phyloP scores from a whole-genome alignment of 2,888 invertebrate genomes.

The Pterostichus madidus region DNA sequence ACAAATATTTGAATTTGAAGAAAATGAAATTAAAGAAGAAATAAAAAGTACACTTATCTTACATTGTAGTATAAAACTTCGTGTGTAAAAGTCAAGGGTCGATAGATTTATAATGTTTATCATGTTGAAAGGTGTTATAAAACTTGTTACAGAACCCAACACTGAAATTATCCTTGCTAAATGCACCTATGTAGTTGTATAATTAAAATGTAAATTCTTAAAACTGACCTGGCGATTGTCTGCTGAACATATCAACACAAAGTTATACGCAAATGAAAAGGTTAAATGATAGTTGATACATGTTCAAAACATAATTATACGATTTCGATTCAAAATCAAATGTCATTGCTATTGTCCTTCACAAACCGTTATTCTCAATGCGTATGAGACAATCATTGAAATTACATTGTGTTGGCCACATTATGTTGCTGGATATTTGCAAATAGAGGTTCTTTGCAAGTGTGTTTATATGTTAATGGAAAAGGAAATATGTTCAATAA shows the following conservation, averaged over 20 bases:
- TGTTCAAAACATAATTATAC: slow-evolving; percentile 4
- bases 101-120: slow-evolving; percentile 9
- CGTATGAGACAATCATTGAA: neutral
- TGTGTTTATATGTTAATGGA: neutral
- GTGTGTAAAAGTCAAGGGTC: neutral
- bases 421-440: slow-evolving; percentile 5
- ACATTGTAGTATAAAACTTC: neutral
- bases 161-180: slow-evolving; percentile 22
- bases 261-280: slow-evolving; percentile 40
- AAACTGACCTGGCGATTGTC: slow-evolving; percentile 33
- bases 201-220: slow-evolving; percentile 42
- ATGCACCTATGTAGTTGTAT: neutral
- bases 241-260: slow-evolving; percentile 11
- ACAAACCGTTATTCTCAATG: slow-evolving; percentile 8
- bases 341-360: slow-evolving; percentile 28
- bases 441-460: slow-evolving; percentile 18
- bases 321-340: slow-evolving; percentile 20
- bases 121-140: slow-evolving; percentile 28
- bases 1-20: neutral
- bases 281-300: slow-evolving; percentile 1
- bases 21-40: neutral
- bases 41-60: too few relatives aligned
- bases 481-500: too few relatives aligned
- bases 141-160: slow-evolving; percentile 4
- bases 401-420: slow-evolving; percentile 19